phyloP scores from a whole-genome alignment of 2,797 vertebrate species.

The Kryptopterus vitreolus region DNA sequence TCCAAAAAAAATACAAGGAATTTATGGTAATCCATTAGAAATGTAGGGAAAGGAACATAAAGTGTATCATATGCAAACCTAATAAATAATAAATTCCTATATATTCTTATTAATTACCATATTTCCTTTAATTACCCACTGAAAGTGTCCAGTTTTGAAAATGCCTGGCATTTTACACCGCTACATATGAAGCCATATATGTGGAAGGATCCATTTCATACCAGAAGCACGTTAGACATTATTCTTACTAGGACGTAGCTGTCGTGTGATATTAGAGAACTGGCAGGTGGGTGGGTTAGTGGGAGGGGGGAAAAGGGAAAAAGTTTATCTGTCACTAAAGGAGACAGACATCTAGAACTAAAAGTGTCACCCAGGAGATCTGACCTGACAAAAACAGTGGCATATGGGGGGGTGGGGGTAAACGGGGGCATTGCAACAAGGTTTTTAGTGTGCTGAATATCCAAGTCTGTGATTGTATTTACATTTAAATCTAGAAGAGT shows the following conservation, averaged over 20 bases:
- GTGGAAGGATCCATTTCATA: background rate
- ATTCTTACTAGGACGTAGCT: background rate
- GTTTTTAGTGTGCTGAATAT: background rate
- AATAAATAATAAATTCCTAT: no score
- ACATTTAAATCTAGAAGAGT: background rate
- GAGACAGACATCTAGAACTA: background rate
- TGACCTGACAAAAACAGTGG: slow-evolving; percentile 1
- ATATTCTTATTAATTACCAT: no score
- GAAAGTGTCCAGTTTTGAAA: no score
- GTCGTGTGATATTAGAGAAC: background rate
- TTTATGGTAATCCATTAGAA: no score
- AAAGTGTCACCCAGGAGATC: background rate
- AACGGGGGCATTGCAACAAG: background rate
- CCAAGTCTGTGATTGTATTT: background rate
- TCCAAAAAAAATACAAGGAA: no score
- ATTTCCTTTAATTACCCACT: no score
- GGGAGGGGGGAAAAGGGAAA: no score
- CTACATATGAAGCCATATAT: no score
- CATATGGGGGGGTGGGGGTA: background rate
- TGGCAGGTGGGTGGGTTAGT: no score
- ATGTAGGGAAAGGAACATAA: no score
- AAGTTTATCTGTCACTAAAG: background rate
- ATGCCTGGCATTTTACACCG: no score
- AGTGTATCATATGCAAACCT: no score
- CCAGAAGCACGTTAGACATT: background rate